A percentile compares a stretch with the other conserved stretches of the same genome.
Conservation (phyloP, 2,888 invertebrate species). For the Quadriops clusia region DNA sequence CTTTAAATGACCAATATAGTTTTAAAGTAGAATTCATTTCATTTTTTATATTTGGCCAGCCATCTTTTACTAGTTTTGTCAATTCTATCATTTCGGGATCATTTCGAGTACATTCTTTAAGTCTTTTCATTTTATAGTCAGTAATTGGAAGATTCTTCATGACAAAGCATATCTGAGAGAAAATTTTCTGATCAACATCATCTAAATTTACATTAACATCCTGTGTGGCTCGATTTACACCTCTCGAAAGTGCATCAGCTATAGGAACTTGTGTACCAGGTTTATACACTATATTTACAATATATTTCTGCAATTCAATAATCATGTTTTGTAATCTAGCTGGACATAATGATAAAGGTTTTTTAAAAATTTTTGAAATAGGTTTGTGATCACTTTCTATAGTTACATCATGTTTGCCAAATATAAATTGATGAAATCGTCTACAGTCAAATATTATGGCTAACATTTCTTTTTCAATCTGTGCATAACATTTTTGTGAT, state of each 20-base stretch:
- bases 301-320: slow-evolving; percentile 6
- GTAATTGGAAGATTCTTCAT: not conserved
- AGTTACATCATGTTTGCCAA: slow-evolving; percentile 5
- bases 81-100: not conserved
- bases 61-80: not conserved
- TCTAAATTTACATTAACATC: slow-evolving; percentile 1
- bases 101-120: not conserved
- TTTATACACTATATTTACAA: slow-evolving; percentile 4
- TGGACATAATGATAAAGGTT: not conserved
- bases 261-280: slow-evolving; percentile 1
- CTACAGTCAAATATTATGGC: slow-evolving; percentile 20
- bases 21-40: not conserved
- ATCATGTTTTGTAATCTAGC: not conserved
- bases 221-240: no score
- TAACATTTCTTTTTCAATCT: slow-evolving; percentile 21
- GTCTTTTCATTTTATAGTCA: not conserved
- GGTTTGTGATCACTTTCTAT: not conserved
- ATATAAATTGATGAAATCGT: slow-evolving; percentile 15
- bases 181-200: not conserved
- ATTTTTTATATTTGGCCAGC: not conserved
- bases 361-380: slow-evolving; percentile 1
- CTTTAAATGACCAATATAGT: not conserved
- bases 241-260: no score
- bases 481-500: slow-evolving; percentile 16
- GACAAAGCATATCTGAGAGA: not conserved